These are phyloP conservation scores for Theodoxus fluviatilis DNA, from an alignment of 2,888 invertebrate species.

Conservation along the genomic window DNA sequence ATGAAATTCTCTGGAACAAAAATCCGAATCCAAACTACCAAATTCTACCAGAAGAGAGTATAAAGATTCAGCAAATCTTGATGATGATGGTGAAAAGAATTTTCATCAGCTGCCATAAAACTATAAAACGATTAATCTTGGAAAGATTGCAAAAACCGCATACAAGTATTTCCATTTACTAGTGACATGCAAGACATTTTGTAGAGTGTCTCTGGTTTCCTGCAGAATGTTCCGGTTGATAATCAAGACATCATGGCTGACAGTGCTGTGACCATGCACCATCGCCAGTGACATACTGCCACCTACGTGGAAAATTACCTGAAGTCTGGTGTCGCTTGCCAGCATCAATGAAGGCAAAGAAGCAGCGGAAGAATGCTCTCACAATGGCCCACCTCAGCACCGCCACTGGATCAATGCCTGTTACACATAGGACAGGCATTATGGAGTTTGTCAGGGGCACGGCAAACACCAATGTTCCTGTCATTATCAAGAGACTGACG, in stretches of 20 bases:
- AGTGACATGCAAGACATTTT: neutral
- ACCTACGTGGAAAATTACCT: constrained; percentile 37
- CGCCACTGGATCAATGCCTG: constrained; percentile 69
- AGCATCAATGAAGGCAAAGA: constrained; percentile 84
- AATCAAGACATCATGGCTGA: neutral
- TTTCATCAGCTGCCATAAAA: no score
- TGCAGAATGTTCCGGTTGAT: neutral
- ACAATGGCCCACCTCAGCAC: constrained; percentile 81
- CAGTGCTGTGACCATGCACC: neutral
- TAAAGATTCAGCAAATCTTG: no score
- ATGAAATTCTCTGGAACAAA: no score
- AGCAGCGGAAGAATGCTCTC: constrained; percentile 87
- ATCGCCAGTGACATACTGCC: constrained; percentile 30
- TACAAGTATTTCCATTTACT: neutral
- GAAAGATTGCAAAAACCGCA: neutral
- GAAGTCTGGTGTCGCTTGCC: constrained; percentile 58
- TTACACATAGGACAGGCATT: neutral
- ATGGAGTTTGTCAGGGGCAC: neutral
- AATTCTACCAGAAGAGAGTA: no score
- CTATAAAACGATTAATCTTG: neutral
- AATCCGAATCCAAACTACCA: no score
- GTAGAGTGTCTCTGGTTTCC: constrained; percentile 25
- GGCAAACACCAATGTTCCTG: neutral
- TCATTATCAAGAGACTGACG: no score
- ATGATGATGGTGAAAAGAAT: no score